Percentiles rank a stretch among this genome's conserved stretches.
Evolutionary conservation across 2,888 invertebrate genomes (phyloP).

Genomic region (Amphiduros pacificus): DNA sequence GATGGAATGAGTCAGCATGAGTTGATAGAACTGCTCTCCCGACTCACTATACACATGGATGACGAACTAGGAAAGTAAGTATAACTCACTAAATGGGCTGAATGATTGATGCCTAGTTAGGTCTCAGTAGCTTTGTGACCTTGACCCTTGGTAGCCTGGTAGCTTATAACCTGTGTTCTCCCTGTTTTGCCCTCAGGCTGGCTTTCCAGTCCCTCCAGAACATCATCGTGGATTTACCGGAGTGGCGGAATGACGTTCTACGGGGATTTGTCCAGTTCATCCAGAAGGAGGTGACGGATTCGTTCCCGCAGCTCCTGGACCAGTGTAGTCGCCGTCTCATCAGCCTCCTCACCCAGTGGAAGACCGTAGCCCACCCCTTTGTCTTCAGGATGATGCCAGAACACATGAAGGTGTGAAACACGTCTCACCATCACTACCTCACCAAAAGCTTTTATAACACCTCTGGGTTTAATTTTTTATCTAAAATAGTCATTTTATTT

Average conservation of each 20-base stretch:
- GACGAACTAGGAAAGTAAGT: conserved; percentile 79
- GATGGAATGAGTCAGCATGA: conserved; percentile 96
- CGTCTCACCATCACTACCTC: too few species aligned
- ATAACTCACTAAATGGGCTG: not conserved
- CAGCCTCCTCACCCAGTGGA: conserved; percentile 91
- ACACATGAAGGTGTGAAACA: too few species aligned
- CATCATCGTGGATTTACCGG: conserved; percentile 91
- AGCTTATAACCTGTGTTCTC: too few species aligned
- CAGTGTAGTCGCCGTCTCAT: conserved; percentile 89
- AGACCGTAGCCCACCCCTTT: conserved; percentile 68
- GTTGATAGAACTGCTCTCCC: conserved; percentile 87
- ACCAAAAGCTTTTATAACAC: too few species aligned
- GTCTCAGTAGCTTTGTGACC: too few species aligned
- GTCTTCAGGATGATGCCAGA: too few species aligned
- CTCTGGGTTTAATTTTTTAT: too few species aligned
- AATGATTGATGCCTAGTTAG: too few species aligned
- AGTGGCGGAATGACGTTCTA: conserved; percentile 96
- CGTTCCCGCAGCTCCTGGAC: conserved; percentile 86
- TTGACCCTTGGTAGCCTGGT: too few species aligned
- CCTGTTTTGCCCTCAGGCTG: conserved; percentile 59
- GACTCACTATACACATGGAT: conserved; percentile 97
- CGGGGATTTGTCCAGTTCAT: conserved; percentile 89
- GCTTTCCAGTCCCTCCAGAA: conserved; percentile 95
- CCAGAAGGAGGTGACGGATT: conserved; percentile 87
- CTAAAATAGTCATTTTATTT: too few species aligned